Percentiles rank a stretch among this genome's conserved stretches.
Conservation (phyloP, 2,797 vertebrate genomes). For the Babyrousa celebensis region DNA sequence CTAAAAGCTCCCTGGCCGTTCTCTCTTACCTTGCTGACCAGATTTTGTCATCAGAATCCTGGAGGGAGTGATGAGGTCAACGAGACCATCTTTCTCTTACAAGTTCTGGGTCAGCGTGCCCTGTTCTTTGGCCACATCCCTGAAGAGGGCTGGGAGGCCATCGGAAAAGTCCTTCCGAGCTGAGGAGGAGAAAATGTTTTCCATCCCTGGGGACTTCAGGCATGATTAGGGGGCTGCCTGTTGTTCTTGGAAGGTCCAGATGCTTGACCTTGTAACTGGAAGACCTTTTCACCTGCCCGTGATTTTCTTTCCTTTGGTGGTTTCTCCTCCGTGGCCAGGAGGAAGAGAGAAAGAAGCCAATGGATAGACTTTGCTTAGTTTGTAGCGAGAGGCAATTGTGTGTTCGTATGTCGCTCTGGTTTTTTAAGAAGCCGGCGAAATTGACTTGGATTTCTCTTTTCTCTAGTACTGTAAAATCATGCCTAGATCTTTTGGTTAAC, state of each 20-base stretch:
- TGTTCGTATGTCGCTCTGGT: background rate
- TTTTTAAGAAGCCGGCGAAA: background rate
- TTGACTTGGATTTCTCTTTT: constrained; percentile 64
- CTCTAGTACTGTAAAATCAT: constrained; percentile 94
- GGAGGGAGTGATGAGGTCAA: background rate
- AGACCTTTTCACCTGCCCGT: background rate
- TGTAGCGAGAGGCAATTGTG: background rate
- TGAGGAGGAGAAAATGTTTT: background rate
- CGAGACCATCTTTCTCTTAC: background rate
- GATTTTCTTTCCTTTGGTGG: background rate
- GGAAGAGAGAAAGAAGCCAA: background rate
- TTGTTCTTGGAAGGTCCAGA: background rate
- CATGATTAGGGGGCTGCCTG: background rate
- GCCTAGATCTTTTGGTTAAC: constrained; percentile 95
- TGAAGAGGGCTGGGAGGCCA: background rate
- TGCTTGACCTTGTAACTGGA: background rate
- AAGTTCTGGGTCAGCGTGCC: background rate
- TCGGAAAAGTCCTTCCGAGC: background rate
- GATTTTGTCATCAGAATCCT: background rate
- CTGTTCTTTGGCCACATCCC: background rate
- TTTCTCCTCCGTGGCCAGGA: background rate
- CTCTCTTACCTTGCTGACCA: background rate
- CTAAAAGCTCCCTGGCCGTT: background rate
- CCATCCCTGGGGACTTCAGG: background rate
- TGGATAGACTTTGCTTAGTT: background rate